Evolutionary conservation across 2,888 invertebrate species (phyloP), one percentile per base, ranked within the genome.

Genomic region (Xestia xanthographa): DNA sequence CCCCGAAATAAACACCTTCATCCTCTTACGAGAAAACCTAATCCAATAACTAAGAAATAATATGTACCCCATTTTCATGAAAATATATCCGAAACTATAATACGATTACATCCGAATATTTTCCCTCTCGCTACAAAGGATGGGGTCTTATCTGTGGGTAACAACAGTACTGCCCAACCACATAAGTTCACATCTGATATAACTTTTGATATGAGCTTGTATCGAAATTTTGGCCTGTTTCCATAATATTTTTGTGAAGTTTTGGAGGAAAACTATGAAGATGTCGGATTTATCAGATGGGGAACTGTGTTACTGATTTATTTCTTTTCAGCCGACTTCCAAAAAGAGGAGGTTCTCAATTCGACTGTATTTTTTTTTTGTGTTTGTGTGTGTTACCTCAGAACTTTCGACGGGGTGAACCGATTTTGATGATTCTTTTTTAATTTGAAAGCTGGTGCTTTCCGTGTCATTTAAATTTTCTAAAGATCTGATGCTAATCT

Each of bases 191-290:
- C 45, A 58, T 75, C 71, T 56, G 86, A 82, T 72, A 72, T 82
- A 85, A 85, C 69, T 77, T 73, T 62, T 72, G 43, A 53, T 68
- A 68, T 68, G 67, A 60, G 53, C 41, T n/a, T 65, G 65, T 80
- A 80, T 63, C 62, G 43, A 74, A 53, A 60, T 62, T 63, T 68
- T 83, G 76, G 70, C 78, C 66, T 26, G 48, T 29, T 85, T 66
- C 73, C 71, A 82, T 77, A 71, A 77, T 74, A 71, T 69, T 58
- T 58, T 73, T 2, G 20, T 69, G 22, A 45, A 66, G 65, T 85
- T 77, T 71, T 62, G 8, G 1, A 20, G 34, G 53, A 69, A 72
- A 69, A 75, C 48, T 43, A n/a, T 48, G 41, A 66, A 43, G n/a
- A 63, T 53, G 17, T 77, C 77, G 38, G 41, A 45, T 38, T 56